A percentile compares a stretch with the other conserved stretches of the same genome.
Conservation (phyloP, 2,888 invertebrate species). For the Lepidonotus clava region DNA sequence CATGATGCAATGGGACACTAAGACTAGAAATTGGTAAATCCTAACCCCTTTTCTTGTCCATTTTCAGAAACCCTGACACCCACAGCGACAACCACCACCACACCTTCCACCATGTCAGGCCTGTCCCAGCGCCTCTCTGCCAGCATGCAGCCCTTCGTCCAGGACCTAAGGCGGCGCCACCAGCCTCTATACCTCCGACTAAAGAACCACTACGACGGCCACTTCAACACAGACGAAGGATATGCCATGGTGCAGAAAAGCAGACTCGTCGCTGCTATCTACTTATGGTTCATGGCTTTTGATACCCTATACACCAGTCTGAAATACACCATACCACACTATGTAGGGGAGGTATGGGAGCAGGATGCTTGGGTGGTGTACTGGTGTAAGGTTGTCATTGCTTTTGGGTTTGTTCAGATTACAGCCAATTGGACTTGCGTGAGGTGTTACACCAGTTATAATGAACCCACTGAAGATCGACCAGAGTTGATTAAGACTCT, state of each 20-base stretch:
- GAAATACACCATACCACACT: background rate
- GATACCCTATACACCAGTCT: background rate
- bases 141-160: background rate
- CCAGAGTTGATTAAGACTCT: background rate
- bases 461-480: conserved; percentile 9
- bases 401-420: conserved; percentile 19
- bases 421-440: conserved; percentile 30
- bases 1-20: too few species aligned
- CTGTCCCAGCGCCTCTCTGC: background rate
- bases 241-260: background rate
- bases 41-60: too few species aligned
- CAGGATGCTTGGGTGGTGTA: background rate
- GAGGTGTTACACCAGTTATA: background rate
- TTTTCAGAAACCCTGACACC: background rate
- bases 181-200: background rate
- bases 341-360: background rate
- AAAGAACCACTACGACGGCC: background rate
- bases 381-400: conserved; percentile 24
- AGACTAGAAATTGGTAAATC: too few species aligned
- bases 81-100: background rate
- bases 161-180: background rate
- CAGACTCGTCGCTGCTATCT: background rate
- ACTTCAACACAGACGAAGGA: background rate
- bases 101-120: background rate
- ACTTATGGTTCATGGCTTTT: conserved; percentile 9